phyloP scores from a whole-genome alignment of 92 coral and sea anemone genomes.

The Nematostella vectensis region DNA sequence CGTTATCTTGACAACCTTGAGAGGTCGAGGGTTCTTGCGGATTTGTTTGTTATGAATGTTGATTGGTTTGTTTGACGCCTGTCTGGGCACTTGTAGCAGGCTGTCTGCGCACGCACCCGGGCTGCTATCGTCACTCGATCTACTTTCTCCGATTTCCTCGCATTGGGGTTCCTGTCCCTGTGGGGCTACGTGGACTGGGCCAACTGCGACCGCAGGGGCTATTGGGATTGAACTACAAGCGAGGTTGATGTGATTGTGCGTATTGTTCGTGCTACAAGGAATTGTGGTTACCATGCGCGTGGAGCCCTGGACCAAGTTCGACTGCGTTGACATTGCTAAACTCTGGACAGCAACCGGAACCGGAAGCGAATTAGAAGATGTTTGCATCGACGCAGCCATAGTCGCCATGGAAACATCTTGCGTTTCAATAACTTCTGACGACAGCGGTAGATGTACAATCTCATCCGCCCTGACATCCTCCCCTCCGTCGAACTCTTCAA shows the following conservation, averaged over 20 bases:
- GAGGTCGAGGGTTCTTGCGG: slow-evolving; percentile 49
- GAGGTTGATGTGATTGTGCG: not conserved
- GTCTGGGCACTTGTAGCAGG: not conserved
- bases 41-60: slow-evolving; percentile 34
- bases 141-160: not conserved
- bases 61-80: not conserved
- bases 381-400: slow-evolving; percentile 12
- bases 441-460: slow-evolving; percentile 7
- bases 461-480: slow-evolving; percentile 19
- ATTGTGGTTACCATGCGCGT: not conserved
- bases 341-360: slow-evolving; percentile 19
- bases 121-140: not conserved
- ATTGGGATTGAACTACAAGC: not conserved
- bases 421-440: slow-evolving; percentile 1
- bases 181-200: slow-evolving; percentile 1
- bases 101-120: not conserved
- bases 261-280: not conserved
- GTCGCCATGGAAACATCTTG: slow-evolving; percentile 12
- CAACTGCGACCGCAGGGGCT: slow-evolving; percentile 1
- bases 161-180: not conserved
- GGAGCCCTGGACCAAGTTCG: not conserved
- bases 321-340: not conserved
- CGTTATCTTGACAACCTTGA: slow-evolving; percentile 45
- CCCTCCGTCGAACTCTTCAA: slow-evolving; percentile 5
- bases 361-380: slow-evolving; percentile 13